Conservation (phyloP, 2,797 vertebrate species). For the Anisognathus igniventris region DNA sequence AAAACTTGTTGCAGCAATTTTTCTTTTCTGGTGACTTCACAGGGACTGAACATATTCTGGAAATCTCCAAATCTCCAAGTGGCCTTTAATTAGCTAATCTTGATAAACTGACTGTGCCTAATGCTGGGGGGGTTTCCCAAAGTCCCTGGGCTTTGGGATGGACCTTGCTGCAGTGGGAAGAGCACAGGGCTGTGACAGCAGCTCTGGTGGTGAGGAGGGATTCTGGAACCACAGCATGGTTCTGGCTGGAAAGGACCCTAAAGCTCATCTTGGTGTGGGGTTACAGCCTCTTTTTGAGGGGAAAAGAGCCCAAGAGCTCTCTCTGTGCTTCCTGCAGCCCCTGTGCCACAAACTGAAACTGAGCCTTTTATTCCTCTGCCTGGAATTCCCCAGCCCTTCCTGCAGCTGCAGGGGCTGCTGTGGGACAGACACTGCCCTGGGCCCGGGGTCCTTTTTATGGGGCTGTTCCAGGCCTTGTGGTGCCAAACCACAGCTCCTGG, state of each 20-base stretch:
- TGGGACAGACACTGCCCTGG: background rate
- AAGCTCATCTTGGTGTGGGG: background rate
- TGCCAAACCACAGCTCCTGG: background rate
- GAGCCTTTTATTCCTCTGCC: background rate
- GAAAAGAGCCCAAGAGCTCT: background rate
- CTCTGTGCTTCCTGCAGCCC: background rate
- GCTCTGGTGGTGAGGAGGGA: background rate
- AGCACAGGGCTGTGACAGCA: accelerated
- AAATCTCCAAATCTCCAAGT: background rate
- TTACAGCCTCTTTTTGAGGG: background rate
- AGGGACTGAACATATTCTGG: background rate
- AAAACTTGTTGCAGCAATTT: background rate
- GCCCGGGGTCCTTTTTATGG: background rate
- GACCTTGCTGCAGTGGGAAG: background rate
- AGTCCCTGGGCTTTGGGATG: background rate
- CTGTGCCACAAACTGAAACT: background rate
- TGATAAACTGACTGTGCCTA: background rate
- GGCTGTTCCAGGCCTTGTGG: background rate
- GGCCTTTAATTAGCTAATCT: background rate
- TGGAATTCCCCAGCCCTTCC: background rate
- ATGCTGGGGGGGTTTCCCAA: background rate
- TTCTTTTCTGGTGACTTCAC: background rate
- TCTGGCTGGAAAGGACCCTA: background rate
- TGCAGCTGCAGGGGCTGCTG: background rate
- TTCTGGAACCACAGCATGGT: background rate